Evolutionary conservation across 1,140 invertebrate species (phyloP).

Genomic region (Drosophila paulistorum): DNA sequence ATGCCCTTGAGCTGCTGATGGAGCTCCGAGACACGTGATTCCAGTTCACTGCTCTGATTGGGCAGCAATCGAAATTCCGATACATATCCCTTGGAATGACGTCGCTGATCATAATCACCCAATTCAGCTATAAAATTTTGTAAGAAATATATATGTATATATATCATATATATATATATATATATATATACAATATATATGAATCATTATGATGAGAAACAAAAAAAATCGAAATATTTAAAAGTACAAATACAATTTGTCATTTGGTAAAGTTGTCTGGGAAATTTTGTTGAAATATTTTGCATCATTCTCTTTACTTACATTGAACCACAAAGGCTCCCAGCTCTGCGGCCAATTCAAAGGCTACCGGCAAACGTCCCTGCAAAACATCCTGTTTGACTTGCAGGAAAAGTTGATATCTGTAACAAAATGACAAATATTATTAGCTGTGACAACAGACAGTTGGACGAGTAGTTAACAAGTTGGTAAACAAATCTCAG

Average conservation of each 20-base stretch:
- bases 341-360: conserved; percentile 95
- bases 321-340: conserved; percentile 98
- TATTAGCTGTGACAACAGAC: conserved; percentile 43
- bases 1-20: conserved; percentile 88
- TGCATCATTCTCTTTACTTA: conserved; percentile 85
- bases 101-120: conserved; percentile 96
- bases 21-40: conserved; percentile 93
- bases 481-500: conserved; percentile 67
- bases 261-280: too few species aligned
- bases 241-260: too few species aligned
- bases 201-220: too few species aligned
- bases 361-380: conserved; percentile 93
- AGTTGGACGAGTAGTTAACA: conserved; percentile 46
- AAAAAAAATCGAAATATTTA: too few species aligned
- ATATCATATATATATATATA: too few species aligned
- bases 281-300: conserved; percentile 4
- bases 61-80: conserved; percentile 98
- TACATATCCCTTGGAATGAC: conserved; percentile 95
- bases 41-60: conserved; percentile 96
- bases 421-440: conserved; percentile 83
- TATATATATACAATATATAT: too few species aligned
- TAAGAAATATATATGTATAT: too few species aligned
- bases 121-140: conserved; percentile 92
- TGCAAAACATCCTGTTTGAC: conserved; percentile 97
- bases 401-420: conserved; percentile 98